A percentile compares a stretch with the other conserved stretches of the same genome.
Conservation (phyloP, 2,888 invertebrate species). For the Pasiphila rectangulata region DNA sequence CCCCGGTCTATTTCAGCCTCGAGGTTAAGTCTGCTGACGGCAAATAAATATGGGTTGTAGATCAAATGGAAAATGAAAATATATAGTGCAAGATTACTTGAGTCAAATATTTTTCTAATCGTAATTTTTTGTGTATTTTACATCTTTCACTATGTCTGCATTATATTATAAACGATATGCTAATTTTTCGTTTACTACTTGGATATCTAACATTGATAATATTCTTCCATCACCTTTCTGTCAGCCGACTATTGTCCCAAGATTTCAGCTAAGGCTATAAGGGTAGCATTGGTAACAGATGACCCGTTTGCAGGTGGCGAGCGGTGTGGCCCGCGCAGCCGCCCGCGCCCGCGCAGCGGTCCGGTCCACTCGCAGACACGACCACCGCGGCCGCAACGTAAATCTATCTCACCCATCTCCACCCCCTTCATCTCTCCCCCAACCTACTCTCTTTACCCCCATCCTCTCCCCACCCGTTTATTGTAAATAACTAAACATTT, state of each 20-base stretch:
- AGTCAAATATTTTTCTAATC: background rate
- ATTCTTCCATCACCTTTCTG: too few relatives aligned
- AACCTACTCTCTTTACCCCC: slow-evolving; percentile 32
- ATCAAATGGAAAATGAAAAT: too few relatives aligned
- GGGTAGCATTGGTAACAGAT: background rate
- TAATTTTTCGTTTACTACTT: too few relatives aligned
- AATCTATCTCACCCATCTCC: slow-evolving; percentile 34
- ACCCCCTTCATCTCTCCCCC: slow-evolving; percentile 33
- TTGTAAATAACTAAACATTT: slow-evolving; percentile 79
- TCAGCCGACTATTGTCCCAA: too few relatives aligned
- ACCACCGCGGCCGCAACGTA: slow-evolving; percentile 57
- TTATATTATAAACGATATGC: too few relatives aligned
- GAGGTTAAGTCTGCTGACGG: too few relatives aligned
- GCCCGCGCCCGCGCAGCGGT: slow-evolving; percentile 44
- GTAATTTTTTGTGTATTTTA: too few relatives aligned
- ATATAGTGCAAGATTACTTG: background rate
- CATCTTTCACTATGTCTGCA: too few relatives aligned
- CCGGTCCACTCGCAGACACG: slow-evolving; percentile 49
- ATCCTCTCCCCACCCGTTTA: slow-evolving; percentile 57
- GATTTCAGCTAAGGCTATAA: too few relatives aligned
- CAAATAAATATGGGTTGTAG: too few relatives aligned
- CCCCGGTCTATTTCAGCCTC: background rate
- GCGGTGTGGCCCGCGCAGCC: slow-evolving; percentile 65
- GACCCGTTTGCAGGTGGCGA: slow-evolving; percentile 65
- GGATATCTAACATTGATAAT: too few relatives aligned